Base-by-base conservation (phyloP, 2,113 vertebrate genomes). In the Sinocyclocheilus maitianheensis region DNA sequence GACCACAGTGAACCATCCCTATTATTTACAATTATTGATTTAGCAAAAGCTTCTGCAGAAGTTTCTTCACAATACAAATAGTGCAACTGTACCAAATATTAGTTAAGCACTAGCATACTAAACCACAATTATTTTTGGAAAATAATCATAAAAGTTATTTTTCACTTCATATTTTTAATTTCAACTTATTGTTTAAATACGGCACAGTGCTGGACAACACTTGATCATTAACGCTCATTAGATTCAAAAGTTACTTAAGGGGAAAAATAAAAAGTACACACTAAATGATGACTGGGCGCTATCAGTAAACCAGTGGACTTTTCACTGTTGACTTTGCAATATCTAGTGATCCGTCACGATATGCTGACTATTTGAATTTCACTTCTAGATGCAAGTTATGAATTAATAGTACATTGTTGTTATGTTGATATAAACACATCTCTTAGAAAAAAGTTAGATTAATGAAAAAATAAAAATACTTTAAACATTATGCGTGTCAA, bases 91-190 rank as follows among this genome's bases (percentile, higher is more conserved):
- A 16, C 30, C 65, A 69, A 18, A 69, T 69, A 75, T 46, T 4
- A 63, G n/a, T n/a, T 63, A 63, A 63, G 62, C 24, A 11, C 71
- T 10, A 72, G 34, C 69, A 75, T 6, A 14, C 22, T 48, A 24
- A 48, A 48, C 11, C 12, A 65, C 3, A 74, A 8, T 10, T 37
- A 53, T 3, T 10, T 37, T 72, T 37, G 34, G 9, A 0, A 13
- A 24, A 48, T 22, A n/a, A 48, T 55, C 3, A 77, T 48, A 8
- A 51, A 77, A 18, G 26, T 6, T 34, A 8, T 77, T 30, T 76
- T 24, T 53, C 14, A 53, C 89, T 87, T 87, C 76, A 91, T 90
- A 69, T 46, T 53, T 82, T 82, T 71, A 24, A 71, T 60, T 78
- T 58, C 5, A 58, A 20, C 8, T 3, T 30, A 65, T 26, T 55